These are phyloP conservation scores for Nemotelus pantherinus DNA, from an alignment of 2,888 invertebrate species.

Conservation along the genomic window DNA sequence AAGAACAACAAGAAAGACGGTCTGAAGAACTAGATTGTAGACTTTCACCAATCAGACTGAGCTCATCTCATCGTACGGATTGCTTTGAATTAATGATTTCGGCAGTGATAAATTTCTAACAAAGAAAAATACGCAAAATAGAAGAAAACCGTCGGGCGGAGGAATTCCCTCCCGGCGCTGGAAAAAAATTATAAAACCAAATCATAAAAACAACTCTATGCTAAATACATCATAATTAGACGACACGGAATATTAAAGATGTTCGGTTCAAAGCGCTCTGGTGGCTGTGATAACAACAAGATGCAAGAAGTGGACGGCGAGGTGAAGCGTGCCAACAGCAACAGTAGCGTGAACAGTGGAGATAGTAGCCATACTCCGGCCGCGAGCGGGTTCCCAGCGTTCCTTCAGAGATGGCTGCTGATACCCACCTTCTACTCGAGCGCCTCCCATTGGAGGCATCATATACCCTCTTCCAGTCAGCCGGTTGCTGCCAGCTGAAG, in stretches of 20 bases:
- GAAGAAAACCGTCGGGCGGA: background rate
- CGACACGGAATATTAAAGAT: constrained; percentile 33
- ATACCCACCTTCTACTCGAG: constrained; percentile 47
- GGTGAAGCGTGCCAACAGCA: background rate
- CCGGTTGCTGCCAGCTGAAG: constrained; percentile 37
- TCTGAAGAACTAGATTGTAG: constrained; percentile 12
- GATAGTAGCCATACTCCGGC: background rate
- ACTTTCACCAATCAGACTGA: constrained; percentile 19
- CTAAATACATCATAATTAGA: constrained; percentile 7
- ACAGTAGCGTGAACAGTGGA: background rate
- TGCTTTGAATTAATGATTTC: background rate
- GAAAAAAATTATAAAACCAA: constrained; percentile 1
- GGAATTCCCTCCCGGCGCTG: background rate
- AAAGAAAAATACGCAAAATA: background rate
- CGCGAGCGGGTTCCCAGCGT: constrained; percentile 27
- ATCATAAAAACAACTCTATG: constrained; percentile 28
- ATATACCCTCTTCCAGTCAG: constrained; percentile 11
- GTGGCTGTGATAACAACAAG: constrained; percentile 41
- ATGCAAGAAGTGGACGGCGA: constrained; percentile 16
- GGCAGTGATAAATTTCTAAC: background rate
- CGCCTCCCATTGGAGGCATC: constrained; percentile 38
- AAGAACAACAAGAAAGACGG: constrained; percentile 79
- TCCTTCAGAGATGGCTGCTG: constrained; percentile 44
- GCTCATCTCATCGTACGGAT: constrained; percentile 8
- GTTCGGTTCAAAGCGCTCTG: constrained; percentile 43